These are phyloP conservation scores for Rhagologus leucostigma DNA, from an alignment of 2,113 vertebrate species.

Conservation along the genomic window DNA sequence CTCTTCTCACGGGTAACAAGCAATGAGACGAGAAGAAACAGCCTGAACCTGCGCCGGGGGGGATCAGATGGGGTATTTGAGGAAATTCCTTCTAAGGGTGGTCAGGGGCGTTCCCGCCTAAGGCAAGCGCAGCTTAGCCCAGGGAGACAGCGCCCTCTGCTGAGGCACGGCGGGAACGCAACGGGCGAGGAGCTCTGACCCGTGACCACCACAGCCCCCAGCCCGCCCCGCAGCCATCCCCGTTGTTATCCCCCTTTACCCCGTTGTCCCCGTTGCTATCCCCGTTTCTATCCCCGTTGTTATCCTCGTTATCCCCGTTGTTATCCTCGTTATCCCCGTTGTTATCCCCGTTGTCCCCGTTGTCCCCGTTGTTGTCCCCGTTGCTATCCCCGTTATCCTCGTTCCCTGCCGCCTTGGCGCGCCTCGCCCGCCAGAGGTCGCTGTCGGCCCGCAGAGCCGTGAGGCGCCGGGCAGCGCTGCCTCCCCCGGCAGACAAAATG, in stretches of 20 bases:
- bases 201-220: too few relatives aligned
- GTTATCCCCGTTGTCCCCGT: background rate
- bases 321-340: too few relatives aligned
- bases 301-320: background rate
- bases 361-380: background rate
- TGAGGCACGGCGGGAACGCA: background rate
- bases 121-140: background rate
- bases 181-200: background rate
- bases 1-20: too few relatives aligned
- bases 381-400: background rate
- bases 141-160: background rate
- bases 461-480: background rate
- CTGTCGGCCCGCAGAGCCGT: background rate
- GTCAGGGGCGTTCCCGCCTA: background rate
- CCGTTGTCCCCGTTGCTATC: background rate
- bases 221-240: too few relatives aligned
- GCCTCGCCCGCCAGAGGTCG: background rate
- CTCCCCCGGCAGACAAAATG: background rate
- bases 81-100: background rate
- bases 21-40: rapidly evolving
- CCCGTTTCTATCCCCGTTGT: rapidly evolving
- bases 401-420: background rate
- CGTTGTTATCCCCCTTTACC: too few relatives aligned
- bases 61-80: rapidly evolving
- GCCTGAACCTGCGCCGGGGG: rapidly evolving